phyloP scores from a whole-genome alignment of 2,113 vertebrate species.

The Pedionomus torquatus region DNA sequence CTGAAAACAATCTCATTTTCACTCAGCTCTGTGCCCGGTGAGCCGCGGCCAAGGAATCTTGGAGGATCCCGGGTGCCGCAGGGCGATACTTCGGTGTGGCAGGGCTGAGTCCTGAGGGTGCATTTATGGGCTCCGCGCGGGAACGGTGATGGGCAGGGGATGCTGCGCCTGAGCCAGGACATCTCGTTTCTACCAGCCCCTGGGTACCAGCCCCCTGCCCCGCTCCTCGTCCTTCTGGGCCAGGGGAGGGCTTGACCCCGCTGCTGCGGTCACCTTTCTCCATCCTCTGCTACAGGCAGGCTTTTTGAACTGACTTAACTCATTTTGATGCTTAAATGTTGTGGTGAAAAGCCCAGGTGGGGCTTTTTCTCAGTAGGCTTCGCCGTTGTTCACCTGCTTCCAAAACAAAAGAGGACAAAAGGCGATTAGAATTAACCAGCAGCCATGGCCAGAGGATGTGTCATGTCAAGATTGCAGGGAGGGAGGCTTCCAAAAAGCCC shows the following conservation, averaged over 20 bases:
- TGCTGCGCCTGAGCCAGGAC: background rate
- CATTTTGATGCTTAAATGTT: background rate
- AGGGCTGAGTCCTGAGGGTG: background rate
- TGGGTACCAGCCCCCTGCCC: background rate
- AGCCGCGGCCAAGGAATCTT: background rate
- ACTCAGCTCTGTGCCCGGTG: background rate
- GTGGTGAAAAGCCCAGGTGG: background rate
- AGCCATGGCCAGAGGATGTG: background rate
- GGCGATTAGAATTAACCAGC: background rate
- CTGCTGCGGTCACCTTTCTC: fast-evolving
- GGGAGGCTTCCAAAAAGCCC: background rate
- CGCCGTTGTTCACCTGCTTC: fast-evolving
- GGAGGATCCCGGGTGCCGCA: background rate
- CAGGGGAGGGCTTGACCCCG: fast-evolving
- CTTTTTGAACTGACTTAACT: fast-evolving
- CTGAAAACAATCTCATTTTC: conserved; percentile 21
- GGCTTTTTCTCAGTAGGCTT: background rate
- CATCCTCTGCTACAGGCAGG: background rate
- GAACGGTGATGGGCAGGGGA: background rate
- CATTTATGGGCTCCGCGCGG: background rate
- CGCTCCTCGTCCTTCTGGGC: background rate
- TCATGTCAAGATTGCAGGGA: background rate
- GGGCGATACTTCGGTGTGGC: background rate
- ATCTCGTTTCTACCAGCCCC: background rate
- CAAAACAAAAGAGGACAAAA: background rate